A percentile compares a stretch with the other conserved stretches of the same genome.
Conservation (phyloP, 2,797 vertebrate species). For the Kryptopterus vitreolus region DNA sequence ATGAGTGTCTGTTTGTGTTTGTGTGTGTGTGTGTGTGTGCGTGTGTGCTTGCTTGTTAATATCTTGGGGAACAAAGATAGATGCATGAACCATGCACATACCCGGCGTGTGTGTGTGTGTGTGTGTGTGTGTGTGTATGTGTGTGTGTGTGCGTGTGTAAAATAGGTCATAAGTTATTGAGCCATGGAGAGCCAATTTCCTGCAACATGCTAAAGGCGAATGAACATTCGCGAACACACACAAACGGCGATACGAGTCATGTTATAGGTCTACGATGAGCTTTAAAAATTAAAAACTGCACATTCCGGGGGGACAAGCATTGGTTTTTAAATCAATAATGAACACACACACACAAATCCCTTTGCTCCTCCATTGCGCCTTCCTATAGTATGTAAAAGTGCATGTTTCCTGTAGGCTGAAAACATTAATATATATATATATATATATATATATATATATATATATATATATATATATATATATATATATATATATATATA, state of each 20-base stretch:
- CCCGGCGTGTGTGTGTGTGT: not conserved
- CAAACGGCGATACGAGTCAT: not conserved
- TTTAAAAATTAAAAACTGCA: not conserved
- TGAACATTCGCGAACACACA: not conserved
- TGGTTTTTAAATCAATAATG: not conserved
- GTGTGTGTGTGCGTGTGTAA: constrained; percentile 1
- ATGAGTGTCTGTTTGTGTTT: too few relatives aligned
- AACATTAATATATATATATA: constrained; percentile 20
- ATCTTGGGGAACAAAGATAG: not conserved
- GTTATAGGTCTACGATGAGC: constrained; percentile 8
- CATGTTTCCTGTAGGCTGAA: too few relatives aligned
- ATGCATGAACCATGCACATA: not conserved
- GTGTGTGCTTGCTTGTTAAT: not conserved
- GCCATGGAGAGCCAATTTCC: constrained; percentile 13
- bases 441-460: constrained; percentile 22
- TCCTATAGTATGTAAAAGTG: not conserved
- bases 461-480: constrained; percentile 8
- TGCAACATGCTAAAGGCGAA: constrained; percentile 4
- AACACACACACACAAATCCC: constrained; percentile 4
- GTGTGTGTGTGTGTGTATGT: constrained; percentile 3
- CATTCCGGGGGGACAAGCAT: too few relatives aligned
- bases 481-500: constrained; percentile 16
- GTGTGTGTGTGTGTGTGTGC: too few relatives aligned
- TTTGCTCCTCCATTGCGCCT: not conserved
- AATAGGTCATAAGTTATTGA: constrained; percentile 27